Evolutionary conservation across 2,888 invertebrate species (phyloP), one percentile per base, ranked within the genome.

Genomic region (Brachypalpus laphriformis): DNA sequence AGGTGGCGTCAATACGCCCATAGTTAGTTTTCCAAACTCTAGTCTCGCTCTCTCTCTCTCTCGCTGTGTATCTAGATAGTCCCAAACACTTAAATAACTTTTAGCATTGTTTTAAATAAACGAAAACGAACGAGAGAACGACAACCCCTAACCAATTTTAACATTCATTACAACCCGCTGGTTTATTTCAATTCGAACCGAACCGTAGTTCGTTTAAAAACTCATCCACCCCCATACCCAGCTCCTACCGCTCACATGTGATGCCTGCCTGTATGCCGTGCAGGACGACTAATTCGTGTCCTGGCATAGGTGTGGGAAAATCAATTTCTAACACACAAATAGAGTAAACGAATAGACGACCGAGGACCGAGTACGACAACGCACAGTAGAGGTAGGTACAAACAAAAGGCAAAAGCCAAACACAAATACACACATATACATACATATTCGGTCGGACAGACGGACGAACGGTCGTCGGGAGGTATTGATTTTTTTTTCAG

Each of bases 321-420:
- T 83, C 82, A 78, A 83, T 83, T 83, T 74, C 82, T 61, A 78
- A 78, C 72, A 83, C 68, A 83, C 66, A 83, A 82, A 72, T 68
- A 59, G 65, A 66, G 40, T 45, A 80, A 81, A 78, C 66, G 49
- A 34, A 76, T 42, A 42, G 72, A 59, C 47, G 31, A 28, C n/a
- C 25, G n/a, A 66, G 8, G 25, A n/a, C 22, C 31, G 51, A 66
- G 8, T 14, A n/a, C 22, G 25, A 25, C 31, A 40, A 45, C 49
- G 42, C 34, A 37, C 40, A 57, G 54, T 7, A 40, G 45, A 63
- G 59, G 16, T 45, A 63, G 59, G 16, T 45, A 51, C 74, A 56
- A 70, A 81, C 72, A 72, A 72, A 78, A 77, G 72, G 72, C 82
- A 82, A 82, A 83, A 83, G 66, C 72, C 78, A 82, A 71, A 14